Evolutionary conservation across 2,113 vertebrate genomes (phyloP).

Genomic region (Zootoca vivipara): DNA sequence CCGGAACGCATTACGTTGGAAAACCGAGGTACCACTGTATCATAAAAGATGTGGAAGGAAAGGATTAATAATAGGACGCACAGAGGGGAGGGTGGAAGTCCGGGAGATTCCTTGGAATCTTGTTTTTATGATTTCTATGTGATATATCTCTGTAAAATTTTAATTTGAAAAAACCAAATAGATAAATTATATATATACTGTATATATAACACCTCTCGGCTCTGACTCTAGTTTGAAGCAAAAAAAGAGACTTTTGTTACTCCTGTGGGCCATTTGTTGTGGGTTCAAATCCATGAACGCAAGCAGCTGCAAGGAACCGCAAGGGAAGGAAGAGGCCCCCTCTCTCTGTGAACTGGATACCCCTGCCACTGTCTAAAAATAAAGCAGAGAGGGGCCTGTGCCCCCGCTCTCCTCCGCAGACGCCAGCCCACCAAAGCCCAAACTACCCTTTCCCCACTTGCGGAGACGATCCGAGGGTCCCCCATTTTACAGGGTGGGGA

Average conservation of each 20-base stretch:
- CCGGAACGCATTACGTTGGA: no score
- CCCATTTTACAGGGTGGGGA: background rate
- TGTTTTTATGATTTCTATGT: no score
- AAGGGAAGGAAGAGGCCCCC: conserved; percentile 20
- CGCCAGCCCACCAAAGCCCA: background rate
- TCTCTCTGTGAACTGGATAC: conserved; percentile 71
- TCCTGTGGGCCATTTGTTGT: fast-evolving
- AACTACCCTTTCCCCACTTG: background rate
- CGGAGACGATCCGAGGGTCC: no score
- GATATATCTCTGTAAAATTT: no score
- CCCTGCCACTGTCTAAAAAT: conserved; percentile 83
- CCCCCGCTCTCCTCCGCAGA: background rate
- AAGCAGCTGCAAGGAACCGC: conserved; percentile 78
- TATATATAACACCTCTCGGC: no score
- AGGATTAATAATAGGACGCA: no score
- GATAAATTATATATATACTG: no score
- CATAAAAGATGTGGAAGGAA: no score
- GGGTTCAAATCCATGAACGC: background rate
- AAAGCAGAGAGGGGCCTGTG: conserved; percentile 47
- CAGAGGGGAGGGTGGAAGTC: no score
- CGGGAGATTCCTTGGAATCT: no score
- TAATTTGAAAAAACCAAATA: no score
- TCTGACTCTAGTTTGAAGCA: background rate
- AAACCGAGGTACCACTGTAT: no score
- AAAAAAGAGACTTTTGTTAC: background rate